A percentile compares a stretch with the other conserved stretches of the same genome.
phyloP scores from a whole-genome alignment of 1,140 invertebrate genomes.

The Tigriopus japonicus region DNA sequence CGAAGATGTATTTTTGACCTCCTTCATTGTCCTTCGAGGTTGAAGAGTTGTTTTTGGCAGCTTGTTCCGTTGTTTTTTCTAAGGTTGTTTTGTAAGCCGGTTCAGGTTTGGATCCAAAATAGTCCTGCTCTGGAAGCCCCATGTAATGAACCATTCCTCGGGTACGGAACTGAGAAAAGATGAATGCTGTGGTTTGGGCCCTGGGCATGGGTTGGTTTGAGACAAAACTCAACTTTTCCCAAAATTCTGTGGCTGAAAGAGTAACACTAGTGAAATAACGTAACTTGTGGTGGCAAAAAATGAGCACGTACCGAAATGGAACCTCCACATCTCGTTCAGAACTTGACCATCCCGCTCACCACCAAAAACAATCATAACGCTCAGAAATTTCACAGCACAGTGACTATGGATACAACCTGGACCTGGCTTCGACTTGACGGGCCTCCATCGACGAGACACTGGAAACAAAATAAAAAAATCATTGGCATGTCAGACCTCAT shows the following conservation, averaged over 20 bases:
- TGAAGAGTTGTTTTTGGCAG: no score
- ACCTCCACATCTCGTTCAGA: slow-evolving; percentile 64
- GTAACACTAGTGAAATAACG: slow-evolving; percentile 1
- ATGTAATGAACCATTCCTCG: neutral
- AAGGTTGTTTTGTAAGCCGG: neutral
- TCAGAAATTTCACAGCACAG: slow-evolving; percentile 51
- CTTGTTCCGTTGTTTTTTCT: neutral
- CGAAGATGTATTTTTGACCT: no score
- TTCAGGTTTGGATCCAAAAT: neutral
- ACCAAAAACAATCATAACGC: slow-evolving; percentile 62
- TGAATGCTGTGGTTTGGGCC: slow-evolving; percentile 5
- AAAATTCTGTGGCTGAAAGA: slow-evolving; percentile 4
- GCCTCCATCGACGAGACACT: slow-evolving; percentile 44
- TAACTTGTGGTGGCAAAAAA: slow-evolving; percentile 2
- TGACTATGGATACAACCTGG: slow-evolving; percentile 63
- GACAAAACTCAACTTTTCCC: slow-evolving; percentile 1
- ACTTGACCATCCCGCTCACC: slow-evolving; percentile 51
- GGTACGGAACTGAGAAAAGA: neutral
- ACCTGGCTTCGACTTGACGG: slow-evolving; percentile 41
- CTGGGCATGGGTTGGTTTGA: neutral
- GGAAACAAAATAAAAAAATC: slow-evolving; percentile 22
- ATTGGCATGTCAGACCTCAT: neutral
- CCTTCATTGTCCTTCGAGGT: no score
- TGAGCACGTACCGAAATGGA: slow-evolving; percentile 49
- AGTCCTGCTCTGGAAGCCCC: neutral